Percentiles rank a stretch among this genome's conserved stretches.
Evolutionary conservation across 2,113 vertebrate genomes (phyloP).

Genomic region (Forbesichthys papilliferus): DNA sequence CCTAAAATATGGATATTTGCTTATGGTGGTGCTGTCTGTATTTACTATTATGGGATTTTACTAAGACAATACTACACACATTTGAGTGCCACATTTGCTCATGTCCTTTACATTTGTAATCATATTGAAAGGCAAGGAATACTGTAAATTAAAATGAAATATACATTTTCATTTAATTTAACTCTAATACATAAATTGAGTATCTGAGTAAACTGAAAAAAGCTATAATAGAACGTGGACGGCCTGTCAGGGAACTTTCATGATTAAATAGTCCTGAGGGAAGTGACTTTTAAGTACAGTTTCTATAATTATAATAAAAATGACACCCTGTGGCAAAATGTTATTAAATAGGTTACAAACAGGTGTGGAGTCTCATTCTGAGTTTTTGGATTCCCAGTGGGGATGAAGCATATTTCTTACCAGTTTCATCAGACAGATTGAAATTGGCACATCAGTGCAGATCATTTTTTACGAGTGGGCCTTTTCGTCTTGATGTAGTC

Average conservation of each 20-base stretch:
- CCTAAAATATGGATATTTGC: too few relatives aligned
- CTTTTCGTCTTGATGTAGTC: conserved; percentile 51
- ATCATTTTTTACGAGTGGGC: conserved; percentile 43
- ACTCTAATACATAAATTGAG: too few relatives aligned
- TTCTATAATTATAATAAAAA: conserved; percentile 48
- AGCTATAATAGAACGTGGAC: neutral
- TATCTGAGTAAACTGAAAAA: too few relatives aligned
- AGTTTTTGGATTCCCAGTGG: conserved; percentile 22
- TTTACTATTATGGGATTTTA: too few relatives aligned
- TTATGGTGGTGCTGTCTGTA: too few relatives aligned
- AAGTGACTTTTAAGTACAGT: conserved; percentile 40
- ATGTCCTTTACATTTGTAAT: too few relatives aligned
- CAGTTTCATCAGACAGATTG: conserved; percentile 55
- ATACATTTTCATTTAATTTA: too few relatives aligned
- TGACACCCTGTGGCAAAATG: conserved; percentile 24
- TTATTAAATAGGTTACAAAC: conserved; percentile 26
- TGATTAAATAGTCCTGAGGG: conserved; percentile 34
- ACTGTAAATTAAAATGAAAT: too few relatives aligned
- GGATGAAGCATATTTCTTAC: conserved; percentile 35
- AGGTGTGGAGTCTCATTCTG: conserved; percentile 23
- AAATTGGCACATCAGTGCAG: conserved; percentile 43
- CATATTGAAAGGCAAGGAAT: too few relatives aligned
- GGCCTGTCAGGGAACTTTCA: conserved; percentile 19
- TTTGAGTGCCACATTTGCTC: too few relatives aligned
- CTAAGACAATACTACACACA: too few relatives aligned